A percentile compares a stretch with the other conserved stretches of the same genome.
phyloP scores from a whole-genome alignment of 2,888 invertebrate genomes.

The Epiblema foenella region DNA sequence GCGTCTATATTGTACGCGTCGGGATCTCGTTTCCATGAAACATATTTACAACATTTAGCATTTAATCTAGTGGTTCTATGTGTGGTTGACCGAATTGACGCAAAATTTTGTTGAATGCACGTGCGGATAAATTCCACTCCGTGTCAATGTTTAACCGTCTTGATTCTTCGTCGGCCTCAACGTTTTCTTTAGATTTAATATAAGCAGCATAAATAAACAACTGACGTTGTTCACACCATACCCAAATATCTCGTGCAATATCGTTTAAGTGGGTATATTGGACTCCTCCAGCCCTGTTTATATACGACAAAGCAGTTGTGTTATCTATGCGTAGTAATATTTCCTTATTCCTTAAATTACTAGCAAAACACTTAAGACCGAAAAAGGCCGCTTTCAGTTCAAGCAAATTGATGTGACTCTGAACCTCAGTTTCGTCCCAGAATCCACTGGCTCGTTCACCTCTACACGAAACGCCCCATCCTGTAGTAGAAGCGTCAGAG shows the following conservation, averaged over 20 bases:
- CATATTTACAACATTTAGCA: slow-evolving; percentile 43
- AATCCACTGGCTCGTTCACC: slow-evolving; percentile 31
- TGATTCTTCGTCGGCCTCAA: slow-evolving; percentile 36
- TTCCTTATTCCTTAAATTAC: slow-evolving; percentile 19
- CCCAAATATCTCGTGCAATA: slow-evolving; percentile 21
- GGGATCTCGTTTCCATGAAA: slow-evolving; percentile 41
- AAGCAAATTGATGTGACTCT: slow-evolving; percentile 38
- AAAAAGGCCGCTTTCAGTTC: slow-evolving; percentile 43
- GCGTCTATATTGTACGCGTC: slow-evolving; percentile 38
- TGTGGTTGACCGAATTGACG: slow-evolving; percentile 25
- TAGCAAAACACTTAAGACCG: slow-evolving; percentile 43
- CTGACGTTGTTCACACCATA: neutral
- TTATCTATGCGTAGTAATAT: slow-evolving; percentile 46
- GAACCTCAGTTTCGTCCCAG: slow-evolving; percentile 21
- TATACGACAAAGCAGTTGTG: slow-evolving; percentile 46
- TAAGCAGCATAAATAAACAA: slow-evolving; percentile 35
- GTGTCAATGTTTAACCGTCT: slow-evolving; percentile 24
- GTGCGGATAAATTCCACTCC: slow-evolving; percentile 31
- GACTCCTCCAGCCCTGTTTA: slow-evolving; percentile 44
- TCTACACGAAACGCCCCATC: slow-evolving; percentile 42
- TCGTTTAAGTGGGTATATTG: slow-evolving; percentile 44
- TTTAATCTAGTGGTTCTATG: slow-evolving; percentile 42
- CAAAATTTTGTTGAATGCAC: slow-evolving; percentile 19
- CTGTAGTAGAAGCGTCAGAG: slow-evolving; percentile 42
- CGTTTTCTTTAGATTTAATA: slow-evolving; percentile 41